phyloP scores from a whole-genome alignment of 2,888 invertebrate species.

The Deladenus siricidicola region DNA sequence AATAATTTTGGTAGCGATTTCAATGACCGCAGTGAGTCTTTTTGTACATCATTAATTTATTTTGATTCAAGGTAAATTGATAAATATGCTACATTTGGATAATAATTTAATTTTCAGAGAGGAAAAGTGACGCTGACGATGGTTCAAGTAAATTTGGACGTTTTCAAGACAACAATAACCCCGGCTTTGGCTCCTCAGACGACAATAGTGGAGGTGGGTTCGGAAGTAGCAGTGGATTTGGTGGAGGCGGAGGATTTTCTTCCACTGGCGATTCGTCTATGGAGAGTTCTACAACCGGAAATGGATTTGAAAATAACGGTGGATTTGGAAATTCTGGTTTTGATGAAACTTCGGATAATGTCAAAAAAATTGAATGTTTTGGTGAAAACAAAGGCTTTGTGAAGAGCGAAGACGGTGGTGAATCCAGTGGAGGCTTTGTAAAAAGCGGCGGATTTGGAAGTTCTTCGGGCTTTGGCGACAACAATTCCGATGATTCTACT shows the following conservation, averaged over 20 bases:
- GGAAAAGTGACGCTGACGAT: background rate
- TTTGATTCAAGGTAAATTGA: no score
- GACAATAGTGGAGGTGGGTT: no score
- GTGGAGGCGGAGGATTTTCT: constrained; percentile 15
- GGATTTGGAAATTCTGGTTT: constrained; percentile 13
- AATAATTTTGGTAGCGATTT: background rate
- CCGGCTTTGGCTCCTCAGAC: no score
- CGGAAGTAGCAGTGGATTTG: no score
- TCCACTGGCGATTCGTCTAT: constrained; percentile 3
- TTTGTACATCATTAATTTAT: background rate
- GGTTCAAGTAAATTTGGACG: background rate
- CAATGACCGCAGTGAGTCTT: background rate
- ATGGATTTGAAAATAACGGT: background rate
- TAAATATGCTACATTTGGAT: no score
- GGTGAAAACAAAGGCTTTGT: background rate
- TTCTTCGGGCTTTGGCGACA: no score
- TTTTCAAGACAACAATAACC: background rate
- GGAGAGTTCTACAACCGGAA: constrained; percentile 1
- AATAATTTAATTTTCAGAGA: background rate
- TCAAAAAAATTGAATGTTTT: background rate
- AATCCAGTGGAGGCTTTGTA: constrained; percentile 1
- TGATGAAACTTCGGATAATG: background rate
- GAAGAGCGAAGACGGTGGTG: background rate
- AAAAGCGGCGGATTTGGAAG: no score
- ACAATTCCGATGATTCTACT: background rate